Evolutionary conservation across 2,113 vertebrate species (phyloP), one percentile per base, ranked within the genome.

Genomic region (Erythrocercus mccallii): DNA sequence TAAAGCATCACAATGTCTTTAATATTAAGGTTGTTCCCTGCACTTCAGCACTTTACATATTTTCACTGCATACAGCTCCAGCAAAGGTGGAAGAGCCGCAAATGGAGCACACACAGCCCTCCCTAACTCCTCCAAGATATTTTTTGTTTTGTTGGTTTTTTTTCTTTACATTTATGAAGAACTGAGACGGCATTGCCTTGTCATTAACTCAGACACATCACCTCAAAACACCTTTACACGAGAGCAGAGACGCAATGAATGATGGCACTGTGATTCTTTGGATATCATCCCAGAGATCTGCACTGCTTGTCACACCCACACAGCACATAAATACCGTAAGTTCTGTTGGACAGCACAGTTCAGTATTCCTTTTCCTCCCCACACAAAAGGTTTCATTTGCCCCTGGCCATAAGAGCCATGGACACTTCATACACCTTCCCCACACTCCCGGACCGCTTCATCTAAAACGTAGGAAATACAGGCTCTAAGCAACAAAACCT

Each of bases 381-480:
- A 88, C 12, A 31, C 28, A 54, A 66, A 72, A 77, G 14, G 5
- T n/a, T 60, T 54, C 2, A 12, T 18, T 53, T 80, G n/a, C 6
- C 9, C 18, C n/a, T 12, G 11, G 44, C 51, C 27, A 17, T 25
- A 19, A 58, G 38, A 79, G 53, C 15, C n/a, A 56, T 3, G 13
- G 58, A 42, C 9, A 33, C 15, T 20, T 37, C 24, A 23, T 1
- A 22, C 0, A 2, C 42, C 22, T 45, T 71, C 31, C 37, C 35
- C n/a, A 40, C 3, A 7, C 5, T 28, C 15, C 37, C 1, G 0
- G 23, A 73, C 2, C 8, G 11, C 30, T 82, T 73, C 19, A 30
- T 11, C 35, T 35, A 62, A 54, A 45, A 54, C 9, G 22, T 1
- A 38, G 44, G 24, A 42, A 88, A 77, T 22, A 15, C 25, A 10